Evolutionary conservation across 2,888 invertebrate species (phyloP), one percentile per base, ranked within the genome.

Genomic region (Apodemia mormo): DNA sequence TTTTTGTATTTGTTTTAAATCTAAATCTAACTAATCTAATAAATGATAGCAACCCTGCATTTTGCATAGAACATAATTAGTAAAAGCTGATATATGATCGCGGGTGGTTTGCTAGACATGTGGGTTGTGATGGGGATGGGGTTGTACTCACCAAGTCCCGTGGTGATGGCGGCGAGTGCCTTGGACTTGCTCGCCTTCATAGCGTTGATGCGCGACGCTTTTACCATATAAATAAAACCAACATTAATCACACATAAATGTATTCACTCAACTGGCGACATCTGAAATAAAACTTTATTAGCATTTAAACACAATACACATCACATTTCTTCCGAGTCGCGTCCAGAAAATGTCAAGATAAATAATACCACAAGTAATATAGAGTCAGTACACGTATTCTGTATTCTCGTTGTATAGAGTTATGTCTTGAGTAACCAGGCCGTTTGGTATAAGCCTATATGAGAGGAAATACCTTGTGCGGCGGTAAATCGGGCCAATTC

Each of bases 81-180:
- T 9, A 56, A 22, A 54, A 22, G 8, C 8, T 29, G 30, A 9
- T 22, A 22, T 54, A 54, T 2, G 54, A 54, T 6, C n/a, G 6
- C 30, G 30, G 22, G 3, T 10, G 58, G 58, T 58, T 58, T 75
- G 78, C 77, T 72, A 79, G 78, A 78, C 69, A 77, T 72, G 75
- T 56, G 61, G n/a, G 61, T 22, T 14, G 52, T 10, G 37, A 29
- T 22, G 14, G 82, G 12, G 37, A 29, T 22, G 14, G 82, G 83
- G 76, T 71, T 77, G 70, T 78, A 97, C 98, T 98, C 95, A 98
- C 98, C 98, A 88, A 98, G 96, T 89, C 96, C 96, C 84, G 96
- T 96, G 88, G 97, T 96, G 94, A 98, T 96, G 95, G 97, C 96
- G 94, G 97, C 96, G 94, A 97, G 96, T 94, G 97, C 97, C 94